Evolutionary conservation across 2,888 invertebrate genomes (phyloP).

Genomic region (Tetranychus piercei): DNA sequence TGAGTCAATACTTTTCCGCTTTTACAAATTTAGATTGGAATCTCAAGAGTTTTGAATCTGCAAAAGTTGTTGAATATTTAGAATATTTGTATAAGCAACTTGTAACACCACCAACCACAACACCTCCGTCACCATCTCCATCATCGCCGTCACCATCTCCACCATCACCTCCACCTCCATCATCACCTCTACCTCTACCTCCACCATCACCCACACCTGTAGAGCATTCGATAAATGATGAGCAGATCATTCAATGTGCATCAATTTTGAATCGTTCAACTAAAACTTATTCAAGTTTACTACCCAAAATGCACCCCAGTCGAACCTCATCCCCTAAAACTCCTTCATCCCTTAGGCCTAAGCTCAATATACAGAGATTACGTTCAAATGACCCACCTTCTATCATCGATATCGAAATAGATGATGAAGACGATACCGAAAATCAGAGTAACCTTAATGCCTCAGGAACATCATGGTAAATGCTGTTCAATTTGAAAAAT

Average conservation of each 20-base stretch:
- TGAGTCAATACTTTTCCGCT: background rate
- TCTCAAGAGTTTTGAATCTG: background rate
- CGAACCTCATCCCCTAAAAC: background rate
- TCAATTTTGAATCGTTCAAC: background rate
- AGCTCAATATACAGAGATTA: background rate
- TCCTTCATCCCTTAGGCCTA: background rate
- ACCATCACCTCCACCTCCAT: too few relatives aligned
- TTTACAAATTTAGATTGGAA: background rate
- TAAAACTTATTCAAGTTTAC: background rate
- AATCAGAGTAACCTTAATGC: background rate
- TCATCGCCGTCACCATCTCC: too few relatives aligned
- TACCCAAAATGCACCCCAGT: background rate
- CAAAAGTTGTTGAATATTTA: background rate
- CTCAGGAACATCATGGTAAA: background rate
- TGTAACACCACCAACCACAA: too few relatives aligned
- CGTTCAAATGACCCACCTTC: background rate
- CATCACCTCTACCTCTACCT: too few relatives aligned
- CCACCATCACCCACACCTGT: background rate
- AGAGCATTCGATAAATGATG: background rate
- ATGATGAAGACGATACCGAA: background rate
- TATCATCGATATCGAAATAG: background rate
- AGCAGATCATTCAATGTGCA: background rate
- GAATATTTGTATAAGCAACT: background rate
- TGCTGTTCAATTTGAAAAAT: background rate
- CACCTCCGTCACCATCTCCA: too few relatives aligned